A percentile compares a stretch with the other conserved stretches of the same genome.
phyloP scores from a whole-genome alignment of 2,888 invertebrate genomes.

The Scaptomyza reducta region DNA sequence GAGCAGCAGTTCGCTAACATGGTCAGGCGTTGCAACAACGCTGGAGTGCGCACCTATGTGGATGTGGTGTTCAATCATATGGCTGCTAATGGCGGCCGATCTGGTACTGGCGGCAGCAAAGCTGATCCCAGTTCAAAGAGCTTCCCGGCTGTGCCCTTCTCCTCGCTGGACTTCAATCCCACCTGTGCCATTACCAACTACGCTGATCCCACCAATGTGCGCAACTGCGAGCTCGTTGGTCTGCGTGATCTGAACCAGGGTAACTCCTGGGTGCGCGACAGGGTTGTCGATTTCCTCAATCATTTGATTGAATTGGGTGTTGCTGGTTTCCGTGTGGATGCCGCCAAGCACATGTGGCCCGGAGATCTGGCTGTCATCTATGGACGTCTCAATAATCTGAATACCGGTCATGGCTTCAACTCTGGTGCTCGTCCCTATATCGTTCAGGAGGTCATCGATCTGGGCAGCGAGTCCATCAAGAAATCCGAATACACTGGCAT shows the following conservation, averaged over 20 bases:
- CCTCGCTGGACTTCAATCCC: conserved; percentile 88
- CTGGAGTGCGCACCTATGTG: conserved; percentile 92
- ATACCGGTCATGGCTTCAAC: conserved; percentile 87
- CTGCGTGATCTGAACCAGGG: conserved; percentile 92
- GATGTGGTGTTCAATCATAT: conserved; percentile 95
- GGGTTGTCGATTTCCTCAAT: conserved; percentile 76
- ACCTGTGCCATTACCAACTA: conserved; percentile 88
- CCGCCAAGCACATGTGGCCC: conserved; percentile 93
- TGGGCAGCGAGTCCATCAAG: conserved; percentile 85
- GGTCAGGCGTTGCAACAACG: conserved; percentile 91
- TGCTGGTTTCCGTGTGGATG: conserved; percentile 93
- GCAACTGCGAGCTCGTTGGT: conserved; percentile 90
- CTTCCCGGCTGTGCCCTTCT: conserved; percentile 89
- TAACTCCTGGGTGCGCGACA: conserved; percentile 75
- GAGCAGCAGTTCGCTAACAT: conserved; percentile 90
- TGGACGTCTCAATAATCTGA: conserved; percentile 87
- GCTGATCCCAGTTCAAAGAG: conserved; percentile 86
- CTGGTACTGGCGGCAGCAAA: conserved; percentile 88
- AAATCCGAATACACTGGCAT: conserved; percentile 85
- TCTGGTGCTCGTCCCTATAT: conserved; percentile 88
- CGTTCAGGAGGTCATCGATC: conserved; percentile 91
- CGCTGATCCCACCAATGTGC: conserved; percentile 87
- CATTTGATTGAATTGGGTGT: conserved; percentile 88
- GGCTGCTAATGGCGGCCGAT: conserved; percentile 85
- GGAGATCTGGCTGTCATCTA: conserved; percentile 87